These are phyloP conservation scores for Zaprionus ornatus DNA, from an alignment of 1,140 invertebrate genomes.

Conservation along the genomic window DNA sequence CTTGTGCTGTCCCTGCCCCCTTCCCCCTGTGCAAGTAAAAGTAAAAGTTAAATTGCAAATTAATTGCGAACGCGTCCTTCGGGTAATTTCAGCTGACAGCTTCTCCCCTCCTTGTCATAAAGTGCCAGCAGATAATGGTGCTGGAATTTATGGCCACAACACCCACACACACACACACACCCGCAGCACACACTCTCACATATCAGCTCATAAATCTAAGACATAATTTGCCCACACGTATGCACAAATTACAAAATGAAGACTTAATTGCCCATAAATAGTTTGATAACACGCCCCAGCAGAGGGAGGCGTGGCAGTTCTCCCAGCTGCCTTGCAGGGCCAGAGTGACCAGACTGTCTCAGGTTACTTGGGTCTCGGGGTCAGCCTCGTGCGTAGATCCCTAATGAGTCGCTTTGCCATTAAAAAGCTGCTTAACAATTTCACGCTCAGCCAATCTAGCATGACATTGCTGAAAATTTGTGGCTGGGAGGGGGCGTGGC, in stretches of 20 bases:
- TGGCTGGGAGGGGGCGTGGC: background rate
- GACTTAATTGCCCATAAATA: slow-evolving; percentile 76
- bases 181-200: background rate
- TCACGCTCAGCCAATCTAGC: slow-evolving; percentile 43
- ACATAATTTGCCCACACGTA: slow-evolving; percentile 69
- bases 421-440: slow-evolving; percentile 55
- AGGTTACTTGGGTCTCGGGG: slow-evolving; percentile 48
- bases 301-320: background rate
- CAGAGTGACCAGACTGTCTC: slow-evolving; percentile 23
- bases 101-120: slow-evolving; percentile 54
- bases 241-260: slow-evolving; percentile 74
- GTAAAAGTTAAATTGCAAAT: slow-evolving; percentile 53
- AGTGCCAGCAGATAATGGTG: slow-evolving; percentile 61
- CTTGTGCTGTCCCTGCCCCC: background rate
- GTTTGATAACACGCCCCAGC: slow-evolving; percentile 57
- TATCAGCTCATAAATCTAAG: slow-evolving; percentile 61
- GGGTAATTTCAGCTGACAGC: slow-evolving; percentile 52
- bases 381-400: slow-evolving; percentile 25
- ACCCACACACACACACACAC: slow-evolving; percentile 24
- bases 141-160: slow-evolving; percentile 58
- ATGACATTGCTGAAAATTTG: slow-evolving; percentile 61
- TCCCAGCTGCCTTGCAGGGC: background rate
- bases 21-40: background rate
- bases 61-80: slow-evolving; percentile 48
- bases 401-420: slow-evolving; percentile 31